Conservation (phyloP, 2,888 invertebrate species). For the Morpho achilles region DNA sequence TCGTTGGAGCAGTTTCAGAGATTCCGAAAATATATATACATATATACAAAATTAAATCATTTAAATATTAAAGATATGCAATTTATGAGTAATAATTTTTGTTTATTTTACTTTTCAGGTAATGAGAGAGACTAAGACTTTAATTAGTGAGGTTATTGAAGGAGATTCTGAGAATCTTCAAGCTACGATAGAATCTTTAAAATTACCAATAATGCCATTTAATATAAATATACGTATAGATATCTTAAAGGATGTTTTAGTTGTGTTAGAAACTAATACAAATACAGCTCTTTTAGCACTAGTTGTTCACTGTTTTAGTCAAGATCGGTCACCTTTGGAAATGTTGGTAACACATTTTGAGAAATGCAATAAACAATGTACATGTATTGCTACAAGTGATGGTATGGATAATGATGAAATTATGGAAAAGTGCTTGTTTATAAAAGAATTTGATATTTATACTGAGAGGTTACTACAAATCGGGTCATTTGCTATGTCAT, state of each 20-base stretch:
- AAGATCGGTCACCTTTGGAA: slow-evolving; percentile 47
- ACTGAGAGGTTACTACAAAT: slow-evolving; percentile 84
- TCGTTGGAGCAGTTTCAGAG: too few relatives aligned
- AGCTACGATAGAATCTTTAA: slow-evolving; percentile 48
- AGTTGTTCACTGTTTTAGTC: slow-evolving; percentile 63
- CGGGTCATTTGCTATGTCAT: slow-evolving; percentile 84
- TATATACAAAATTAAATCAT: too few relatives aligned
- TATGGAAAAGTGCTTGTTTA: slow-evolving; percentile 67
- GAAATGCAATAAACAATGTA: slow-evolving; percentile 33
- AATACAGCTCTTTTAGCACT: slow-evolving; percentile 82
- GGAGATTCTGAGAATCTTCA: slow-evolving; percentile 68
- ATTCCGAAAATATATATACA: too few relatives aligned
- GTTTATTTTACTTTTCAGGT: slow-evolving; percentile 49
- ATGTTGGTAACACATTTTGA: slow-evolving; percentile 51
- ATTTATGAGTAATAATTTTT: too few relatives aligned
- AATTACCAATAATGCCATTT: slow-evolving; percentile 63
- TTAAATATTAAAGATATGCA: too few relatives aligned
- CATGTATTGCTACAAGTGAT: slow-evolving; percentile 39
- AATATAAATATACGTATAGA: slow-evolving; percentile 78
- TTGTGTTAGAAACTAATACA: slow-evolving; percentile 82
- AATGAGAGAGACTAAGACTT: slow-evolving; percentile 68
- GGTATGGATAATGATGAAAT: slow-evolving; percentile 31
- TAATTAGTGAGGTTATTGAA: slow-evolving; percentile 62
- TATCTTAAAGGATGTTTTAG: slow-evolving; percentile 80
- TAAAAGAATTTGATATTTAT: slow-evolving; percentile 82